A percentile compares a stretch with the other conserved stretches of the same genome.
Conservation (phyloP, 1,140 invertebrate genomes). For the Dufourea novaeangliae region DNA sequence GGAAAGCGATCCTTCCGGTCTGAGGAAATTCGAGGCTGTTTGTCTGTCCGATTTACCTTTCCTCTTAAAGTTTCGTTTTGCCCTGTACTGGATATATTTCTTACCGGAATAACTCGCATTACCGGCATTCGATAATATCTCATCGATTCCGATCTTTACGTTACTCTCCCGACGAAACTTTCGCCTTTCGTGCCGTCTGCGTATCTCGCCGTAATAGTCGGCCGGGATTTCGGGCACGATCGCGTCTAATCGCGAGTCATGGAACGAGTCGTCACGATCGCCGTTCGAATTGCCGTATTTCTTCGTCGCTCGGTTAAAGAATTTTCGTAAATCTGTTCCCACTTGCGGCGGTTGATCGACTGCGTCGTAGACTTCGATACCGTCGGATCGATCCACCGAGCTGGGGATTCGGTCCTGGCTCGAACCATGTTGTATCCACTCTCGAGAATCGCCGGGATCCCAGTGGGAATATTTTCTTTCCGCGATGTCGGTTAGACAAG, state of each 20-base stretch:
- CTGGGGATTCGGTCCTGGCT: not conserved
- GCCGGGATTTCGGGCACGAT: not conserved
- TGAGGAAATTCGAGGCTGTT: not conserved
- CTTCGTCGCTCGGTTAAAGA: not conserved
- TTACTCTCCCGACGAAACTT: not conserved
- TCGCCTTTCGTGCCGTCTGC: not conserved
- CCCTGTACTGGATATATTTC: not conserved
- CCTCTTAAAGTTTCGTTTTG: constrained; percentile 25
- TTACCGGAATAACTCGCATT: not conserved
- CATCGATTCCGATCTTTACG: not conserved
- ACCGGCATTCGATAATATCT: too few species aligned
- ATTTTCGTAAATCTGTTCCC: not conserved
- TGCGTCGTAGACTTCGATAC: not conserved
- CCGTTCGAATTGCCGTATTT: too few species aligned
- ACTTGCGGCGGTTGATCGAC: not conserved
- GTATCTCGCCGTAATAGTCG: not conserved
- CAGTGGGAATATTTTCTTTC: constrained; percentile 26
- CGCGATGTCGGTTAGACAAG: constrained; percentile 13
- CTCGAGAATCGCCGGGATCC: not conserved
- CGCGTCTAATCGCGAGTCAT: not conserved
- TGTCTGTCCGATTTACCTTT: not conserved
- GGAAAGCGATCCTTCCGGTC: not conserved
- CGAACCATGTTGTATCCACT: constrained; percentile 20
- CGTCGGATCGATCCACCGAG: not conserved
- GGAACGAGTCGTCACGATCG: not conserved